phyloP scores from a whole-genome alignment of 1,140 invertebrate genomes.

The Gonioctena quinquepunctata region DNA sequence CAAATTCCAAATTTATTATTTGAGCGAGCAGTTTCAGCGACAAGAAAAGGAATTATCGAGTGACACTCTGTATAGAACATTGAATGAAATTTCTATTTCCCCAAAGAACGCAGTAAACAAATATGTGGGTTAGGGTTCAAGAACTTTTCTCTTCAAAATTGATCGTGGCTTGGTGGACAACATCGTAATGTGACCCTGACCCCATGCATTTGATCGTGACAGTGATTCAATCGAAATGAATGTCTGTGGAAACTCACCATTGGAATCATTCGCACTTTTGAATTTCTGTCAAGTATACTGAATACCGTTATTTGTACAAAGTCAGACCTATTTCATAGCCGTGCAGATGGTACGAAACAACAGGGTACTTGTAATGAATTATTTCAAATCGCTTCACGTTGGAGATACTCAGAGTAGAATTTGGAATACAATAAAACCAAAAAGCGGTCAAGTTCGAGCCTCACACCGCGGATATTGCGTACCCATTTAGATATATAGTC shows the following conservation, averaged over 20 bases:
- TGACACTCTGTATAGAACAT: no score
- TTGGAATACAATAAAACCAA: no score
- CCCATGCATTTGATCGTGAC: conserved; percentile 2
- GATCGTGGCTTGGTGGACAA: background rate
- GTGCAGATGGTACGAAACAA: no score
- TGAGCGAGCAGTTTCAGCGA: no score
- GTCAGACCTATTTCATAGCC: background rate
- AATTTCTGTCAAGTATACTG: background rate
- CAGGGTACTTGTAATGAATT: no score
- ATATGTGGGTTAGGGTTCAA: background rate
- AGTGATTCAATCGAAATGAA: conserved; percentile 2
- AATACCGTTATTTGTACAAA: background rate
- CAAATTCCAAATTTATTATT: background rate
- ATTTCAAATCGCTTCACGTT: no score
- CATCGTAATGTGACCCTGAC: background rate
- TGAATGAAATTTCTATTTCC: background rate
- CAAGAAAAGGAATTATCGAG: no score
- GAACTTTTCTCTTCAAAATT: background rate
- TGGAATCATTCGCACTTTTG: background rate
- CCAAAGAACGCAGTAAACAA: background rate
- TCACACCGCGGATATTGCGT: no score
- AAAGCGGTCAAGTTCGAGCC: no score
- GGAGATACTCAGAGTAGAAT: no score
- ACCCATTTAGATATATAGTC: no score
- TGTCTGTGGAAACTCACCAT: background rate